A percentile compares a stretch with the other conserved stretches of the same genome.
These are phyloP conservation scores for Diogma glabrata DNA, from an alignment of 2,888 invertebrate species.

Conservation along the genomic window DNA sequence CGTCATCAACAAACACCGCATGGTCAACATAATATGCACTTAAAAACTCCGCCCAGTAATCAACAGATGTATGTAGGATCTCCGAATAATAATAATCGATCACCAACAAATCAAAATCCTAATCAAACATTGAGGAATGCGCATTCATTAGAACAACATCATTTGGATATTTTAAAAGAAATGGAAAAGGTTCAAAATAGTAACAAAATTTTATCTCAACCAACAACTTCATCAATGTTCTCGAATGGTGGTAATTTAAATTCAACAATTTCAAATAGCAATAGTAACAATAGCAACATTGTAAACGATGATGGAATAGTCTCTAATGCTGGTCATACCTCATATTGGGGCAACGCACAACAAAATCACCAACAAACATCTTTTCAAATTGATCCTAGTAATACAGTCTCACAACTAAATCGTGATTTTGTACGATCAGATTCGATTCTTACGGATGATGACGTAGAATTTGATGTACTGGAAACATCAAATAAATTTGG, in stretches of 20 bases:
- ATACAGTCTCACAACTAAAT: conserved; percentile 15
- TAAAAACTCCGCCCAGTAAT: conserved; percentile 16
- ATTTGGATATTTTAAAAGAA: conserved; percentile 16
- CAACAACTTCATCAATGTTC: neutral
- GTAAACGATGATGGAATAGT: conserved; percentile 8
- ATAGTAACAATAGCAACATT: conserved; percentile 12
- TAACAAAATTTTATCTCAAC: conserved; percentile 9
- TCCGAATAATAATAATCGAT: conserved; percentile 11
- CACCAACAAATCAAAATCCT: conserved; percentile 3
- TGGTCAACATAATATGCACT: conserved; percentile 16
- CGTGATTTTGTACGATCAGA: conserved; percentile 39
- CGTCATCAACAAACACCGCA: conserved; percentile 16
- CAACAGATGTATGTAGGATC: neutral
- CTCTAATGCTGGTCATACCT: neutral
- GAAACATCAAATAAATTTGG: conserved; percentile 50
- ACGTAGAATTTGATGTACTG: conserved; percentile 51
- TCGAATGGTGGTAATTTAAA: conserved; percentile 10
- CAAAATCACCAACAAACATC: conserved; percentile 16
- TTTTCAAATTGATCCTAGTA: conserved; percentile 14
- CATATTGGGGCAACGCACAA: conserved; percentile 13
- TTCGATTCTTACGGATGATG: conserved; percentile 48
- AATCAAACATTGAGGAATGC: neutral
- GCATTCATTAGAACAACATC: conserved; percentile 16
- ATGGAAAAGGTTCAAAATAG: conserved; percentile 17
- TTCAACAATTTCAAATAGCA: conserved; percentile 9